Conservation (phyloP, 2,888 invertebrate genomes). For the Brachypterus glaber region DNA sequence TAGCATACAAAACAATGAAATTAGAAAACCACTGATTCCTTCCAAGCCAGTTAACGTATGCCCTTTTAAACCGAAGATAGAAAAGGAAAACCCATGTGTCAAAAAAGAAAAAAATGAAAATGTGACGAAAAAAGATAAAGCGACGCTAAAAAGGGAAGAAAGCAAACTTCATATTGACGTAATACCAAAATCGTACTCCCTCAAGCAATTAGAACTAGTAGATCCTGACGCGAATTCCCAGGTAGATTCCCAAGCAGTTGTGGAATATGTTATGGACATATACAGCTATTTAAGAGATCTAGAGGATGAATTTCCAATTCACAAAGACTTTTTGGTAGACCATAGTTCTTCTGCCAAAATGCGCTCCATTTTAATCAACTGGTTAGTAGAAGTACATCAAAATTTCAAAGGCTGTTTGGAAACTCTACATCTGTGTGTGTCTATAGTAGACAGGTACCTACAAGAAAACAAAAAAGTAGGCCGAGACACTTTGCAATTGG, state of each 20-base stretch:
- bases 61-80: no score
- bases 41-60: no score
- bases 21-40: no score
- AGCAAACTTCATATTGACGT: no score
- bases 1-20: no score
- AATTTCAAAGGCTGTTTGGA: constrained; percentile 80
- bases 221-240: constrained; percentile 44
- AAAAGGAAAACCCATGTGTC: no score
- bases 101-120: no score
- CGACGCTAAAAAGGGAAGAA: no score
- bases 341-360: constrained; percentile 73
- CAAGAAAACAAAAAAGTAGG: constrained; percentile 48
- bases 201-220: constrained; percentile 16
- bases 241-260: constrained; percentile 67
- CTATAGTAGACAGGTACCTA: constrained; percentile 83
- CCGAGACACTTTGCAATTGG: constrained; percentile 58
- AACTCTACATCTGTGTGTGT: constrained; percentile 80
- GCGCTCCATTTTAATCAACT: constrained; percentile 84
- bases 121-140: no score
- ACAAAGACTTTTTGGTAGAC: constrained; percentile 54
- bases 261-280: constrained; percentile 83
- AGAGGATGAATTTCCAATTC: constrained; percentile 60
- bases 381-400: constrained; percentile 86
- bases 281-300: constrained; percentile 69
- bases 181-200: constrained; percentile 3